Evolutionary conservation across 1,140 invertebrate genomes (phyloP), one percentile per base, ranked within the genome.

Genomic region (Drosophila micromelanica): DNA sequence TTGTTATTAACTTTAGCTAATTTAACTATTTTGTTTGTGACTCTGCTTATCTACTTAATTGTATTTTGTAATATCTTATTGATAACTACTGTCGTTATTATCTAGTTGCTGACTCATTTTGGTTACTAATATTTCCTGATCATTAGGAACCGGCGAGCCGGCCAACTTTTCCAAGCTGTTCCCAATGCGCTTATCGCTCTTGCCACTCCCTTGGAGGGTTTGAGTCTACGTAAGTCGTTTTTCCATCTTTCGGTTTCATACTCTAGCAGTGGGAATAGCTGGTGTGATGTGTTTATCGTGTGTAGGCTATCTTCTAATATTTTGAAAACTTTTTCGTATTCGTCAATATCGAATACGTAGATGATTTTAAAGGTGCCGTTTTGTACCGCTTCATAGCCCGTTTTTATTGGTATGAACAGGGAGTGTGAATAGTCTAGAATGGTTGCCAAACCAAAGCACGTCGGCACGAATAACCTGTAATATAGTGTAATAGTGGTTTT

Each of bases 391-490:
- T 35, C 60, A 1, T 7, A 9, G 11, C 37, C 60, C 9, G 23
- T 46, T 48, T 60, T 60, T 15, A 46, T 46, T 6, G 40, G 42
- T 12, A 60, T 46, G 12, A 60, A 9, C 9, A 46, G 42, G 9
- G 42, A 60, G 17, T 52, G 32, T 13, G 48, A 42, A 15, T 52
- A 63, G 9, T 63, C 60, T 63, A 52, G 9, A 20, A 60, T 60
- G 32, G 42, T 46, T 37, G 51, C 30, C 51, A 37, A 8, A 2
- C 32, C 32, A 13, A 11, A 23, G 56, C 43, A 48, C 30, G 13
- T n/a, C 12, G 38, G 45, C 9, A 35, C 1, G 32, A 35, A 35
- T 9, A 35, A 35, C 8, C 32, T 38, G 9, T 12, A n/a, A 38
- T 5, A 12, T 38, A n/a, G n/a, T 12, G 4, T 62, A 30, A 52